These are phyloP conservation scores for Phaethon lepturus DNA, from an alignment of 2,113 vertebrate genomes.

Conservation along the genomic window DNA sequence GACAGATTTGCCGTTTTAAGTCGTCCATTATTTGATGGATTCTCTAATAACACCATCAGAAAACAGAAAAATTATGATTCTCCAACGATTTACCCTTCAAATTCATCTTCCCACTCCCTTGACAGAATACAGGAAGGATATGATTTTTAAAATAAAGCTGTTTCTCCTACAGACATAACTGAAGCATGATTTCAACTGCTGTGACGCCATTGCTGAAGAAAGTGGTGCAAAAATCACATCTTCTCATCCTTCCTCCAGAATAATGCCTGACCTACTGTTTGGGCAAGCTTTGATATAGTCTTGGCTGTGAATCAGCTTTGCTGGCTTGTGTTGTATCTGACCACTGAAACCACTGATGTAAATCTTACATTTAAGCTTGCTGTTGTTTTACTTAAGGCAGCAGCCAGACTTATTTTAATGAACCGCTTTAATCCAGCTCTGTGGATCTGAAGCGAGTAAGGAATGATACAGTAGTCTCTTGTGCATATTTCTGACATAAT, in stretches of 20 bases:
- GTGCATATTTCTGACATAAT: not conserved
- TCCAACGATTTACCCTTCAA: not conserved
- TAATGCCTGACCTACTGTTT: not conserved
- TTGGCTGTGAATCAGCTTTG: not conserved
- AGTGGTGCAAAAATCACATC: not conserved
- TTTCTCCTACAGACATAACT: not conserved
- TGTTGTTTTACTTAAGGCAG: not conserved
- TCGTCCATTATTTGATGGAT: not conserved
- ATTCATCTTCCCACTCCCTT: not conserved
- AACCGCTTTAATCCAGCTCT: not conserved
- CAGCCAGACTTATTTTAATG: not conserved
- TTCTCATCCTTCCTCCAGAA: not conserved
- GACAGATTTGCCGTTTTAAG: not conserved
- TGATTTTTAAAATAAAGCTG: not conserved
- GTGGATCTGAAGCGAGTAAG: not conserved
- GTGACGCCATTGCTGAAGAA: not conserved
- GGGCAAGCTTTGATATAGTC: not conserved
- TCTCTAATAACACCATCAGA: not conserved
- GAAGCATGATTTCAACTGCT: not conserved
- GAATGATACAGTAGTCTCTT: not conserved
- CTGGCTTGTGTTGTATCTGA: not conserved
- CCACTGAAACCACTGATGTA: not conserved
- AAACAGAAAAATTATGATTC: not conserved
- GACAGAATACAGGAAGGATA: not conserved
- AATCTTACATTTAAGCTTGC: not conserved